Base-by-base conservation (phyloP, 2,797 vertebrate genomes). In the Macropodus opercularis region DNA sequence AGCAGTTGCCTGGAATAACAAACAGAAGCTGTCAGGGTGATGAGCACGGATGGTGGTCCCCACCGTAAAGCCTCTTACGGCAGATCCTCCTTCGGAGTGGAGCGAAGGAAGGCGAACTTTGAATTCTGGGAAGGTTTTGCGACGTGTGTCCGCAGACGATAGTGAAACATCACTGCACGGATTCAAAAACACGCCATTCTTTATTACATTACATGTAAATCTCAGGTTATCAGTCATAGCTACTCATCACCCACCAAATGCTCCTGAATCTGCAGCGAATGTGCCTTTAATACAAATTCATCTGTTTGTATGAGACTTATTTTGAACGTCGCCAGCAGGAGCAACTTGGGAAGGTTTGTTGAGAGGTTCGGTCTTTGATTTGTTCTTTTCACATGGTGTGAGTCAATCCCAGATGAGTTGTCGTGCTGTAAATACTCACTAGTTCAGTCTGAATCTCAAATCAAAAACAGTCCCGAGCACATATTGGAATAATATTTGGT, bases 1-100 rank as follows among this genome's bases (percentile, higher is more conserved):
- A 41, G 67, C 72, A 74, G 79, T 86, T 75, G 77, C 72, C 77
- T 86, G 81, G 79, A 88, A 91, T 86, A 88, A 90, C 82, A 86
- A 84, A 90, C 75, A 79, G 55, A 71, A 67, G 55, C 76, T 80
- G 86, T 83, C 78, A 77, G 79, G 51, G 63, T 77, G 87, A 85
- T 43, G 43, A 69, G 65, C 89, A 43, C 23, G 44, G 79, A 87
- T 47, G 88, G 90, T 90, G 91, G 88, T 91, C 90, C 60, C 72
- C 54, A 68, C 72, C 23, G 56, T 80, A 62, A 70, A 52, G 64
- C 49, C 72, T 76, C 79, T 84, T 75, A 77, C 71, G 79, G 72
- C 50, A 62, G 56, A 66, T 57, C 73, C 67, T 51, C 61, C 63
- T 71, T 61, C 53, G 18, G 26, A 69, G 61, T 57, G 47, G 17